These are phyloP conservation scores for Phylloscopus trochiloides DNA, from an alignment of 2,113 vertebrate genomes.

Conservation along the genomic window DNA sequence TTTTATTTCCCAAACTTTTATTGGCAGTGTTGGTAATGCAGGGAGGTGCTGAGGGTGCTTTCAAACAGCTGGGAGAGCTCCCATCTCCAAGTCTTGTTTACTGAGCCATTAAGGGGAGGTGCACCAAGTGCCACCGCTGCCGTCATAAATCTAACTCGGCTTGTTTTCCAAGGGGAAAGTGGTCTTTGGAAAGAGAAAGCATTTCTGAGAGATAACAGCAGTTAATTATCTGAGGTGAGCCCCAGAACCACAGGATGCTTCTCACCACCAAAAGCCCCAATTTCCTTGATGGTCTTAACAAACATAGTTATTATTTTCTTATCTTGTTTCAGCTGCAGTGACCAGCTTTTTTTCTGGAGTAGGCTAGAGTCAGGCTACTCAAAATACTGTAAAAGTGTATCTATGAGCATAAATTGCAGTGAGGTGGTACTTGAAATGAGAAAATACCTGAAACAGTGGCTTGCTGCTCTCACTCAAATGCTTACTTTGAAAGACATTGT, in stretches of 20 bases:
- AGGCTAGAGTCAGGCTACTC: not conserved
- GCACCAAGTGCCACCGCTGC: not conserved
- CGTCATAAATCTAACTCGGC: not conserved
- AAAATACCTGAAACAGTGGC: not conserved
- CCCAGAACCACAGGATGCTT: not conserved
- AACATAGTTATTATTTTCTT: not conserved
- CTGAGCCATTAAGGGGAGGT: not conserved
- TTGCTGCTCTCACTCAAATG: not conserved
- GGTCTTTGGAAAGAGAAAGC: not conserved
- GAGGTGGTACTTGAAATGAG: not conserved
- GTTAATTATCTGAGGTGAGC: conserved; percentile 28
- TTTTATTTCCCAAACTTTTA: not conserved
- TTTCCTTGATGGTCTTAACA: not conserved
- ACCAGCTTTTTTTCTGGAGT: not conserved
- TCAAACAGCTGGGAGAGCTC: not conserved
- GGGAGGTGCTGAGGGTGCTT: not conserved
- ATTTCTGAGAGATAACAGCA: not conserved
- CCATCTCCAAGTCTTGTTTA: not conserved
- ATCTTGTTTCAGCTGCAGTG: not conserved
- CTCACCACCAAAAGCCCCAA: not conserved
- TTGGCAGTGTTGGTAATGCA: not conserved
- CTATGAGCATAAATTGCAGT: not conserved
- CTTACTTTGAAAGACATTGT: not conserved
- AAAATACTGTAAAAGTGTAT: not conserved
- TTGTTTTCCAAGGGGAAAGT: not conserved